These are phyloP conservation scores for Ptilodon capucinus DNA, from an alignment of 2,888 invertebrate species.

Conservation along the genomic window DNA sequence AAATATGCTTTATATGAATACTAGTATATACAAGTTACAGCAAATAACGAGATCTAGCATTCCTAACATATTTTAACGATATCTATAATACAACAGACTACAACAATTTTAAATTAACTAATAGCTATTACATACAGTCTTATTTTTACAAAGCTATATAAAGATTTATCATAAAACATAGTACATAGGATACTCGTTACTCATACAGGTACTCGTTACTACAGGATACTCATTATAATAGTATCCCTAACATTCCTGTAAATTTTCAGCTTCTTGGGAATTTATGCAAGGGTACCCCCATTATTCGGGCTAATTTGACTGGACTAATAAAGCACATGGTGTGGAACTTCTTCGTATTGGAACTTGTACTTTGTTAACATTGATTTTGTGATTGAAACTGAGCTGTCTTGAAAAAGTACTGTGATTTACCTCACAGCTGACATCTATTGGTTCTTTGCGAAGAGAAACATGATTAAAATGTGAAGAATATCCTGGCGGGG, in stretches of 20 bases:
- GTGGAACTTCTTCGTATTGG: constrained; percentile 74
- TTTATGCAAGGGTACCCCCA: too few relatives aligned
- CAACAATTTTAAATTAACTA: constrained; percentile 46
- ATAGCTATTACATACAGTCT: constrained; percentile 66
- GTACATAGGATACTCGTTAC: constrained; percentile 24
- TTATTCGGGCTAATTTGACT: constrained; percentile 57
- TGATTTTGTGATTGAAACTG: constrained; percentile 74
- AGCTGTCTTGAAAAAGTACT: constrained; percentile 69
- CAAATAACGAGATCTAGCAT: constrained; percentile 77
- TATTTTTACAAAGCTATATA: constrained; percentile 61
- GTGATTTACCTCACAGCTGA: constrained; percentile 54
- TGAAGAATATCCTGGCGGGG: constrained; percentile 79
- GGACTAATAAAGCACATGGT: constrained; percentile 71
- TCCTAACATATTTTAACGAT: constrained; percentile 61
- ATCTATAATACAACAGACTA: constrained; percentile 45
- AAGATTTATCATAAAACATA: constrained; percentile 40
- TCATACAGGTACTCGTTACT: constrained; percentile 30
- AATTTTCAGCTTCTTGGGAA: too few relatives aligned
- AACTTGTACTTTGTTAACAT: constrained; percentile 66
- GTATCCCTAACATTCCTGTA: constrained; percentile 25
- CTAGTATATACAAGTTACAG: constrained; percentile 44
- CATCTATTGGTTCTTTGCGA: constrained; percentile 48
- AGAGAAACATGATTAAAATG: constrained; percentile 61
- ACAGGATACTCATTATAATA: constrained; percentile 13
- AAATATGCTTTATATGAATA: constrained; percentile 23